Evolutionary conservation across 2,797 vertebrate genomes (phyloP).

Genomic region (Vireo griseus): DNA sequence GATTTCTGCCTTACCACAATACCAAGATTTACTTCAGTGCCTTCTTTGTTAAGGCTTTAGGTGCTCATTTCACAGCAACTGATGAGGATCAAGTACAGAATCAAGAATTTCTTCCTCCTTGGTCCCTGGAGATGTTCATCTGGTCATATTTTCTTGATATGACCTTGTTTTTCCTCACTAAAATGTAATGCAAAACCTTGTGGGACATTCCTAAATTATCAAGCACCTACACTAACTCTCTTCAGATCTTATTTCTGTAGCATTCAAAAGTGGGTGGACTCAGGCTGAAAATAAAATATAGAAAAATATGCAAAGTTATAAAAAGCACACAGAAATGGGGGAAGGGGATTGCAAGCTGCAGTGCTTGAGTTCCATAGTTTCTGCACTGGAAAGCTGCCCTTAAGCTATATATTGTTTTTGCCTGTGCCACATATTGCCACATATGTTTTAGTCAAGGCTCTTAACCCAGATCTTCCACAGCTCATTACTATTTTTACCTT

Average conservation of each 20-base stretch:
- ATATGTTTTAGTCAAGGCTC: background rate
- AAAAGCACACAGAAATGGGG: background rate
- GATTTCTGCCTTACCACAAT: background rate
- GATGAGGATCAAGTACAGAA: background rate
- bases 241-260: background rate
- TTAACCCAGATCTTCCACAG: background rate
- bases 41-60: background rate
- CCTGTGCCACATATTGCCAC: background rate
- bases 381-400: background rate
- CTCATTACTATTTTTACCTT: background rate
- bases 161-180: background rate
- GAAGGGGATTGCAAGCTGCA: background rate
- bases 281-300: background rate
- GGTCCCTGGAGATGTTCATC: background rate
- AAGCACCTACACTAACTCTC: background rate
- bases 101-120: background rate
- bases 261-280: background rate
- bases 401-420: background rate
- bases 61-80: background rate
- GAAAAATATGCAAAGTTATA: background rate
- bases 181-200: background rate
- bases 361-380: background rate
- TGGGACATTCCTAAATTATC: background rate
- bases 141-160: background rate
- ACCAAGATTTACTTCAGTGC: background rate